Conservation (phyloP, 2,888 invertebrate genomes). For the Entomobrya multifasciata region DNA sequence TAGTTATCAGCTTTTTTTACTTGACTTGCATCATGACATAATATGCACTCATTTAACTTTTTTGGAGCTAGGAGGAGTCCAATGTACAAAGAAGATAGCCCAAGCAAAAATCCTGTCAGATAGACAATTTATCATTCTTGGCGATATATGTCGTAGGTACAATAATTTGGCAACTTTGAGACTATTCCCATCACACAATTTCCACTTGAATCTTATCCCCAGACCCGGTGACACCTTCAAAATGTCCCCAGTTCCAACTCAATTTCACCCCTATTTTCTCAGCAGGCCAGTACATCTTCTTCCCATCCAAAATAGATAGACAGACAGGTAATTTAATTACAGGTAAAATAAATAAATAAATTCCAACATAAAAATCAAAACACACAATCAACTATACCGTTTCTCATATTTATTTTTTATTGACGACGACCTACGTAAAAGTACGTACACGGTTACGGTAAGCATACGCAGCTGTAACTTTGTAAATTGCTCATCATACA, state of each 20-base stretch:
- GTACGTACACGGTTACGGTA: conserved; percentile 15
- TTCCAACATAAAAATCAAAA: no score
- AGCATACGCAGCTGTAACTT: conserved; percentile 35
- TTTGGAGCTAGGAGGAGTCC: conserved; percentile 14
- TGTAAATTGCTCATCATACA: background rate
- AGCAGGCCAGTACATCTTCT: conserved; percentile 8
- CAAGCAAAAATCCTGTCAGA: no score
- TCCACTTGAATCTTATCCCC: background rate
- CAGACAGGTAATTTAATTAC: conserved; percentile 13
- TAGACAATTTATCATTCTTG: no score
- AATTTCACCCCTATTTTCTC: conserved; percentile 18
- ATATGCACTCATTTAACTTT: background rate
- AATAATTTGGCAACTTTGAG: conserved; percentile 12
- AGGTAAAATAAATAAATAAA: background rate
- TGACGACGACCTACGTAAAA: background rate
- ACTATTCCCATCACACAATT: conserved; percentile 18
- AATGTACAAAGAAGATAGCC: background rate
- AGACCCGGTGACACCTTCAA: background rate
- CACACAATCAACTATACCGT: background rate
- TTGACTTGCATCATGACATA: background rate
- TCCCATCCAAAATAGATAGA: background rate
- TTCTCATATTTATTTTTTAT: background rate
- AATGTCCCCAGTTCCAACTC: background rate
- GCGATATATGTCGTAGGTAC: background rate
- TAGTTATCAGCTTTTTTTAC: no score